Percentiles rank a stretch among this genome's conserved stretches.
Conservation (phyloP, 1,140 invertebrate species). For the Xylocopa sonorina region DNA sequence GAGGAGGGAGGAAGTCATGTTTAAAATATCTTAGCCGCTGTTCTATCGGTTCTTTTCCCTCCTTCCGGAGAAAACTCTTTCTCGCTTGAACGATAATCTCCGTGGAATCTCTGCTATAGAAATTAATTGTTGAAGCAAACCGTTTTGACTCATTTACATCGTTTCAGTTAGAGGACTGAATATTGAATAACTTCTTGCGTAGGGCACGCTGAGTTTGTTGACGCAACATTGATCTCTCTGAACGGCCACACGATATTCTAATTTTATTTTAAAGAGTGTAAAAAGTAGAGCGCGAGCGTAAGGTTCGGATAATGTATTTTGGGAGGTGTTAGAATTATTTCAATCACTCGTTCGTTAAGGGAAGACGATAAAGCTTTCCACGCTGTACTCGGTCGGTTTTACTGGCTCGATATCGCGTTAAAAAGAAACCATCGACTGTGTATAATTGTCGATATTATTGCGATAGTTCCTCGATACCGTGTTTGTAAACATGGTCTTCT, state of each 20-base stretch:
- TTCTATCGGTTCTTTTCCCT: constrained; percentile 3
- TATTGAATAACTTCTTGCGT: too few species aligned
- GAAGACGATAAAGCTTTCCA: constrained; percentile 7
- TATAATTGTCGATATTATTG: constrained; percentile 1
- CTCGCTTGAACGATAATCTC: neutral
- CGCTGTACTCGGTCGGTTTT: neutral
- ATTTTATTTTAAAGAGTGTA: too few species aligned
- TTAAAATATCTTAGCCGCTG: constrained; percentile 33
- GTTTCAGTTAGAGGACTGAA: too few species aligned
- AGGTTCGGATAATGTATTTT: too few species aligned
- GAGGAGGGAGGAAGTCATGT: constrained; percentile 43
- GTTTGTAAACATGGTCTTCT: constrained; percentile 23
- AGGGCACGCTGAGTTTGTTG: too few species aligned
- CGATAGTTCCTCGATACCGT: constrained; percentile 21
- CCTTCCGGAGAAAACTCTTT: neutral
- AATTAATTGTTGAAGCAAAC: too few species aligned
- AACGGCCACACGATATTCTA: too few species aligned
- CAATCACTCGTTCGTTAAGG: too few species aligned
- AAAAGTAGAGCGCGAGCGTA: too few species aligned
- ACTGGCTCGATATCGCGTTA: constrained; percentile 3
- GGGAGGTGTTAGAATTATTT: neutral
- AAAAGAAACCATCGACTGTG: neutral
- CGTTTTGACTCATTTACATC: too few species aligned
- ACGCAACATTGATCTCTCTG: too few species aligned
- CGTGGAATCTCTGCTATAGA: neutral